These are phyloP conservation scores for Plumapathes pennacea DNA, from an alignment of 92 coral and sea anemone genomes.

Conservation along the genomic window DNA sequence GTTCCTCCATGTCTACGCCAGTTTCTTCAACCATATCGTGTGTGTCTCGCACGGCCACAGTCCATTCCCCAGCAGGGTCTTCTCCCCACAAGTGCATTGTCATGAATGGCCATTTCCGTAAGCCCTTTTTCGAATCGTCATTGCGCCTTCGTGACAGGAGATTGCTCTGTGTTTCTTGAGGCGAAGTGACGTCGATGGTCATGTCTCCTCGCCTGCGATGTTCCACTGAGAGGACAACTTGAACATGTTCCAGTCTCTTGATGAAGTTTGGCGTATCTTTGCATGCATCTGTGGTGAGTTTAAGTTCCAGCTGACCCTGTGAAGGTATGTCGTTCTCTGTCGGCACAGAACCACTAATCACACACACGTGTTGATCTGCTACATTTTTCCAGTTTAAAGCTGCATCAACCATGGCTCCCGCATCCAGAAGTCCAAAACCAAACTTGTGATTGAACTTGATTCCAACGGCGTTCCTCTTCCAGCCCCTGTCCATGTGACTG, in stretches of 20 bases:
- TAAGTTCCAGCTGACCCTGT: background rate
- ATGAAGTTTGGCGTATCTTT: slow-evolving; percentile 18
- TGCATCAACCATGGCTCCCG: slow-evolving; percentile 42
- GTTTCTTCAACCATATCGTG: no score
- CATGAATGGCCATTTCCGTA: slow-evolving; percentile 69
- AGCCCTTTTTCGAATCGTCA: slow-evolving; percentile 43
- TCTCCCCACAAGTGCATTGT: slow-evolving; percentile 76
- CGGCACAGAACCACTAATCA: no score
- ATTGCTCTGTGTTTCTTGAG: slow-evolving; percentile 63
- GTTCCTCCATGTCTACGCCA: no score
- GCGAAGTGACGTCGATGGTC: slow-evolving; percentile 59
- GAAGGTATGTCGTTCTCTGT: no score
- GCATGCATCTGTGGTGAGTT: slow-evolving; percentile 13
- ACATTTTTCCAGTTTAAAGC: slow-evolving; percentile 60
- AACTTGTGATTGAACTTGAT: slow-evolving; percentile 42
- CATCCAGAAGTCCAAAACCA: slow-evolving; percentile 75
- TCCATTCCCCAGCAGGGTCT: slow-evolving; percentile 68
- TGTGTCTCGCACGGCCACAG: no score
- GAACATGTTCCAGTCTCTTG: slow-evolving; percentile 58
- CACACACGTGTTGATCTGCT: slow-evolving; percentile 36
- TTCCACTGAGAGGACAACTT: slow-evolving; percentile 43
- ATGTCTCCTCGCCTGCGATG: slow-evolving; percentile 77
- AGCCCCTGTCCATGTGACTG: slow-evolving; percentile 42
- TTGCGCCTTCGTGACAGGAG: slow-evolving; percentile 41
- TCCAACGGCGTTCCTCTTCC: slow-evolving; percentile 77